phyloP scores from a whole-genome alignment of 2,797 vertebrate species.

The Mormyrops boulengeri region DNA sequence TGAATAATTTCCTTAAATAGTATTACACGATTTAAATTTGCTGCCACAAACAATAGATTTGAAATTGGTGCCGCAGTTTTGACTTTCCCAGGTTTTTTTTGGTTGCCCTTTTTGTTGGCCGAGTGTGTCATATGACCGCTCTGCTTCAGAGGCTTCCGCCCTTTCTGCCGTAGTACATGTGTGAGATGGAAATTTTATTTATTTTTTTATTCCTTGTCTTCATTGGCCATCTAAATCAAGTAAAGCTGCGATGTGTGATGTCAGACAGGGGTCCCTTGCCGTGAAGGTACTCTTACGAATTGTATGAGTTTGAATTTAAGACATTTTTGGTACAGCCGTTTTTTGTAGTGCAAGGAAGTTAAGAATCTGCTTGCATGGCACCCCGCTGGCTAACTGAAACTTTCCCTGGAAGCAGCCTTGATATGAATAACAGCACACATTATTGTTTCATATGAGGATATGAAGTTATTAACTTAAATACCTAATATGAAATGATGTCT shows the following conservation, averaged over 20 bases:
- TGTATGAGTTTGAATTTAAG: not conserved
- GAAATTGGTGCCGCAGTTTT: not conserved
- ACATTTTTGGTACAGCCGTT: not conserved
- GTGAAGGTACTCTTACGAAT: not conserved
- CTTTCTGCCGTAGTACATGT: not conserved
- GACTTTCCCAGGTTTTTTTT: not conserved
- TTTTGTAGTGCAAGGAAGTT: not conserved
- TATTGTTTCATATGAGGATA: not conserved
- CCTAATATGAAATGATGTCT: not conserved
- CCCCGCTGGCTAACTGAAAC: not conserved
- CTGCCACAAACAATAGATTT: not conserved
- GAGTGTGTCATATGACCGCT: not conserved
- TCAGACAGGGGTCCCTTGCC: not conserved
- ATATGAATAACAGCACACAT: not conserved
- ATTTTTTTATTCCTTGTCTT: not conserved
- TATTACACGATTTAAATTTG: not conserved
- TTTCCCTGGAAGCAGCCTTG: not conserved
- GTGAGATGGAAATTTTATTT: not conserved
- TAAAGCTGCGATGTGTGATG: not conserved
- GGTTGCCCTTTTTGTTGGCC: not conserved
- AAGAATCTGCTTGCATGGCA: not conserved
- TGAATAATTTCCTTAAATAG: not conserved
- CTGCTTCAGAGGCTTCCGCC: not conserved
- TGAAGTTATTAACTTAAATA: not conserved
- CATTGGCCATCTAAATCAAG: not conserved